These are phyloP conservation scores for Chymomyza amoena DNA, from an alignment of 2,888 invertebrate species.

Conservation along the genomic window DNA sequence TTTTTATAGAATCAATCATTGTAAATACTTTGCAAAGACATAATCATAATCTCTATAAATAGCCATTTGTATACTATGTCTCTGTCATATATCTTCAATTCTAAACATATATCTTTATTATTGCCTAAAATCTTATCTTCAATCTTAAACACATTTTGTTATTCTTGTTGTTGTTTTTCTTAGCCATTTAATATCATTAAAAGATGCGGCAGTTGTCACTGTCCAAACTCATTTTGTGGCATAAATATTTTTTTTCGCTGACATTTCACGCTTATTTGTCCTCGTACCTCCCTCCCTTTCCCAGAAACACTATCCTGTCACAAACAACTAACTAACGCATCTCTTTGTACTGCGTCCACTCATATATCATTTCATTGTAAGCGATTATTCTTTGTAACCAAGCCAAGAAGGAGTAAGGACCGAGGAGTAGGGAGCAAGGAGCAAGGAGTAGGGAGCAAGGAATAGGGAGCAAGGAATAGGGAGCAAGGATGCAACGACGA, in stretches of 20 bases:
- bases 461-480: background rate
- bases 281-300: background rate
- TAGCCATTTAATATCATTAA: constrained; percentile 30
- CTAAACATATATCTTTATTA: background rate
- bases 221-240: background rate
- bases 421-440: background rate
- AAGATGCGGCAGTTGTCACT: constrained; percentile 2
- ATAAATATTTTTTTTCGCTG: constrained; percentile 43
- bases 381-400: constrained; percentile 28
- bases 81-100: constrained; percentile 19
- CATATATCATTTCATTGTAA: constrained; percentile 63
- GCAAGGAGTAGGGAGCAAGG: constrained; percentile 20
- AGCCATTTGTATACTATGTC: constrained; percentile 10
- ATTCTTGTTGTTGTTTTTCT: constrained; percentile 9
- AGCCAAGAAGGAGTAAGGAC: no score
- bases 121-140: background rate
- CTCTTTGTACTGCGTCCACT: constrained; percentile 31
- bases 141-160: constrained; percentile 24
- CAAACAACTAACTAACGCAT: constrained; percentile 25
- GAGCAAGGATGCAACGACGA: constrained; percentile 41
- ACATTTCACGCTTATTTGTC: constrained; percentile 30
- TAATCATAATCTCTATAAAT: no score
- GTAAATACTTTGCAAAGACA: background rate
- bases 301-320: background rate
- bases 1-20: background rate